Percentiles rank a stretch among this genome's conserved stretches.
Evolutionary conservation across 2,888 invertebrate species (phyloP).

Genomic region (Eupithecia dodoneata): DNA sequence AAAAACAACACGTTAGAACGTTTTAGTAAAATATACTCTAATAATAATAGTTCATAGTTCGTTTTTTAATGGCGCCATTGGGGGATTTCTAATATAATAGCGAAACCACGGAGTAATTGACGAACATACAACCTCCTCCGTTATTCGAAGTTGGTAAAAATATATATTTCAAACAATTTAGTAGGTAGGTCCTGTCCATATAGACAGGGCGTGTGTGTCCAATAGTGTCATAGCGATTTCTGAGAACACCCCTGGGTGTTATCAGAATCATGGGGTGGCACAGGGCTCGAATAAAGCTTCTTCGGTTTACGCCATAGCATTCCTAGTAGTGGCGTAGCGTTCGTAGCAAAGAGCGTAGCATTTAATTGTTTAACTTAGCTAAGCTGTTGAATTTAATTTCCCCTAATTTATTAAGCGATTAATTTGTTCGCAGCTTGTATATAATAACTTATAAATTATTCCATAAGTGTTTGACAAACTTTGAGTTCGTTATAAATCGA

Average conservation of each 20-base stretch:
- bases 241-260: background rate
- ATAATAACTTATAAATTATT: background rate
- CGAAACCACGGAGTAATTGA: no score
- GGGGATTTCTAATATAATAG: no score
- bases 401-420: background rate
- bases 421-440: background rate
- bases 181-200: background rate
- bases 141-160: no score
- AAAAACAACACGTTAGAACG: no score
- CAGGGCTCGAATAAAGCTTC: background rate
- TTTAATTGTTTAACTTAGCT: background rate
- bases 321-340: background rate
- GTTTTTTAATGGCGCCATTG: no score
- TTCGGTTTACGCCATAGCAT: background rate
- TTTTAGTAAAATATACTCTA: no score
- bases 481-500: background rate
- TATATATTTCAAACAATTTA: background rate
- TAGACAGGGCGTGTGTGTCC: background rate
- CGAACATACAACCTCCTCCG: no score
- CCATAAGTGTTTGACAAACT: background rate
- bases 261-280: background rate
- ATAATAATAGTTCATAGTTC: no score
- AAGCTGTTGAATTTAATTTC: background rate
- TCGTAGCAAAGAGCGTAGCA: conserved; percentile 1
- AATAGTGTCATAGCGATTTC: background rate